phyloP scores from a whole-genome alignment of 2,113 vertebrate species.

The Peucedramus taeniatus region DNA sequence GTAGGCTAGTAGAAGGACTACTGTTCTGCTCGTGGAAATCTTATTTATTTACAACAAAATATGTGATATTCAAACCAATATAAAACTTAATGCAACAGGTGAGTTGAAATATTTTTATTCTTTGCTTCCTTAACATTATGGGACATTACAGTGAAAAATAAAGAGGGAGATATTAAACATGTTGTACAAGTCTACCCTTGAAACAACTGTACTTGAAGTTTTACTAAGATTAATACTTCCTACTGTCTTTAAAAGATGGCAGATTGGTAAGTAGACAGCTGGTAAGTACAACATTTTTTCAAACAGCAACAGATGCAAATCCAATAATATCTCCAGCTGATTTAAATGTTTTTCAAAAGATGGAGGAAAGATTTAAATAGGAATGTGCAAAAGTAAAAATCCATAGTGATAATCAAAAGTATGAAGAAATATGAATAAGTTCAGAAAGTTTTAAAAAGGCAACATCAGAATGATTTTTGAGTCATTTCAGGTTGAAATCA shows the following conservation, averaged over 20 bases:
- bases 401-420: not conserved
- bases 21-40: slow-evolving; percentile 36
- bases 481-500: not conserved
- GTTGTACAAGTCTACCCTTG: not conserved
- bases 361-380: slow-evolving; percentile 2
- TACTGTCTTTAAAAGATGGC: slow-evolving; percentile 15
- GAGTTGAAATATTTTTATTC: slow-evolving; percentile 68
- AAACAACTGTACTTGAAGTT: not conserved
- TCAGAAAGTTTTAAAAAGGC: not conserved
- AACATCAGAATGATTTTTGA: not conserved
- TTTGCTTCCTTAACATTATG: not conserved
- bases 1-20: slow-evolving; percentile 24
- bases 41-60: slow-evolving; percentile 58
- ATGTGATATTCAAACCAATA: slow-evolving; percentile 72
- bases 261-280: slow-evolving; percentile 19
- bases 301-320: slow-evolving; percentile 23
- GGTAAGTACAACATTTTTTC: slow-evolving; percentile 41
- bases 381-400: slow-evolving; percentile 25
- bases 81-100: slow-evolving; percentile 81
- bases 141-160: not conserved
- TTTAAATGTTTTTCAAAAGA: slow-evolving; percentile 31
- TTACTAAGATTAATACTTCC: slow-evolving; percentile 3
- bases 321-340: slow-evolving; percentile 36
- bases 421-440: not conserved
- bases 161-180: not conserved